phyloP scores from a whole-genome alignment of 2,113 vertebrate species.

The Camarhynchus parvulus region DNA sequence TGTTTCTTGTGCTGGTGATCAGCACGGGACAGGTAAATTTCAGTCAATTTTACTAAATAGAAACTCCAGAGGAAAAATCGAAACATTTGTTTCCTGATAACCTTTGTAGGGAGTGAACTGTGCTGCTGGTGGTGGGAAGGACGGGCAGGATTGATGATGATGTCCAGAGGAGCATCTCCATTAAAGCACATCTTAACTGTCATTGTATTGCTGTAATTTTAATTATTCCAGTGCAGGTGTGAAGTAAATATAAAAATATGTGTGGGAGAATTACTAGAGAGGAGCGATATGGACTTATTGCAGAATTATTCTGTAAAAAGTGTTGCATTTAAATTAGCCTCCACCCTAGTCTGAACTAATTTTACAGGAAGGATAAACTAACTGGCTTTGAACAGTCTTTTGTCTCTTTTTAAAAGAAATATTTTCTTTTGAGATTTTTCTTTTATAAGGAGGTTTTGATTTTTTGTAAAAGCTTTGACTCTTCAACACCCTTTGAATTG shows the following conservation, averaged over 20 bases:
- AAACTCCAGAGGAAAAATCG: not conserved
- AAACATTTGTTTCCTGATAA: not conserved
- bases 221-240: not conserved
- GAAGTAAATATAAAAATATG: not conserved
- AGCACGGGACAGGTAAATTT: not conserved
- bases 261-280: not conserved
- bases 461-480: not conserved
- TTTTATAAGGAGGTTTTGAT: not conserved
- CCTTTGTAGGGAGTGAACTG: not conserved
- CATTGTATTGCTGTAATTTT: not conserved
- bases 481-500: not conserved
- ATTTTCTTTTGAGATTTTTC: not conserved
- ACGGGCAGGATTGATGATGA: not conserved
- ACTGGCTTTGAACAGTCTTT: not conserved
- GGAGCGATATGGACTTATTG: not conserved
- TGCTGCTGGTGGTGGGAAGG: not conserved
- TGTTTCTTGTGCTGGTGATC: not conserved
- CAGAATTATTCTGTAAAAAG: not conserved
- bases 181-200: not conserved
- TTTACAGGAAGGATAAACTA: not conserved
- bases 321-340: not conserved
- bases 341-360: not conserved
- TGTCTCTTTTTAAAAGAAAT: not conserved
- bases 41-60: not conserved
- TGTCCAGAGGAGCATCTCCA: not conserved